Conservation (phyloP, 2,797 vertebrate genomes). For the Ptychobarbus kaznakovi region DNA sequence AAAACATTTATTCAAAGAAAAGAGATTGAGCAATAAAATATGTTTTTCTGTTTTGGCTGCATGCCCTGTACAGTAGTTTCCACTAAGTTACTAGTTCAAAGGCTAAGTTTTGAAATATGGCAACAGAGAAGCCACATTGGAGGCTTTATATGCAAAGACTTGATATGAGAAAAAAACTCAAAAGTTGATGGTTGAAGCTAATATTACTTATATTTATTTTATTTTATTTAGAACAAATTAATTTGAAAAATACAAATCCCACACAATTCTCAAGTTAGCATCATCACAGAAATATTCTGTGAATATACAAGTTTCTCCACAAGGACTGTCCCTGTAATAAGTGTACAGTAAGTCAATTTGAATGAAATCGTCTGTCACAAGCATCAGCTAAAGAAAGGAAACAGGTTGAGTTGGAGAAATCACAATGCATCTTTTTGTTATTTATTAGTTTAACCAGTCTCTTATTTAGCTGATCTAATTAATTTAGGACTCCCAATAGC, state of each 20-base stretch:
- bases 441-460: conserved; percentile 11
- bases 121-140: neutral
- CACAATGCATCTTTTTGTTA: neutral
- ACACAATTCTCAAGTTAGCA: neutral
- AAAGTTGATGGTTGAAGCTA: neutral
- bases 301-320: neutral
- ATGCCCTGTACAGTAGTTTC: conserved; percentile 1
- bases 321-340: conserved; percentile 25
- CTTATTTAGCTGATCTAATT: conserved; percentile 34
- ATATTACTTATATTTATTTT: neutral
- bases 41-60: neutral
- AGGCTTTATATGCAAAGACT: neutral
- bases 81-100: neutral
- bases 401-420: conserved; percentile 4
- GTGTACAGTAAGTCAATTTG: conserved; percentile 2
- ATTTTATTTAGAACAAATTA: neutral
- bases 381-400: neutral
- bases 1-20: conserved; percentile 2
- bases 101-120: neutral
- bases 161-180: neutral
- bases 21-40: neutral
- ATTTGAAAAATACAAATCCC: neutral
- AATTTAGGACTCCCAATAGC: conserved; percentile 54
- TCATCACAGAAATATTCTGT: neutral
- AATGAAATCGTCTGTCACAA: neutral